phyloP scores from a whole-genome alignment of 2,797 vertebrate species.

The Gambelia wislizenii region DNA sequence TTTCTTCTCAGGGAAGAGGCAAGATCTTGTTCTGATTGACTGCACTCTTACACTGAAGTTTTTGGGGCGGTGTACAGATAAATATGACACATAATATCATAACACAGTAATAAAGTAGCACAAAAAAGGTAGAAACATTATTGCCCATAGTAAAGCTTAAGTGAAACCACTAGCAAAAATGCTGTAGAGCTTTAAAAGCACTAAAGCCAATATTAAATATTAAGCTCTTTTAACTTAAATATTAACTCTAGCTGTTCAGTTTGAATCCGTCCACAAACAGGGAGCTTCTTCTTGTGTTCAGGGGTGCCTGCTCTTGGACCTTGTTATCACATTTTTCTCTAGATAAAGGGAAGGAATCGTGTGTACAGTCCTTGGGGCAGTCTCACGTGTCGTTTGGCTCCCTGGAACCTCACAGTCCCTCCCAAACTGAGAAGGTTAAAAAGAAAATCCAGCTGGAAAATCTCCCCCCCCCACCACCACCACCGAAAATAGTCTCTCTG shows the following conservation, averaged over 20 bases:
- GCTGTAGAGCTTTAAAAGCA: neutral
- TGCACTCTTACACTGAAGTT: neutral
- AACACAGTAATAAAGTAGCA: neutral
- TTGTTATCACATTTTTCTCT: neutral
- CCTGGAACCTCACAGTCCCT: too few species aligned
- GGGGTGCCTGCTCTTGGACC: neutral
- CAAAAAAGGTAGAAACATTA: neutral
- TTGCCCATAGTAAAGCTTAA: neutral
- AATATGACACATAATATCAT: neutral
- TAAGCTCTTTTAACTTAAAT: neutral
- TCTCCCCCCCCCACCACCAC: too few species aligned
- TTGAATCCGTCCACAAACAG: neutral
- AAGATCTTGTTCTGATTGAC: neutral
- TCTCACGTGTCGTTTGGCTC: too few species aligned
- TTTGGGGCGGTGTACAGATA: neutral
- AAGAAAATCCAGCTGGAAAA: too few species aligned
- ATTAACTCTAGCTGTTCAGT: neutral
- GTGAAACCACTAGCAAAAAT: neutral
- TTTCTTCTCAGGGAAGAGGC: neutral
- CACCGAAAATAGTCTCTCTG: too few species aligned
- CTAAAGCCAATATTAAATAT: neutral
- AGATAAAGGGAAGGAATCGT: neutral
- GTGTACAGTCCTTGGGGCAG: too few species aligned
- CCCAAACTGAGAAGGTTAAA: too few species aligned
- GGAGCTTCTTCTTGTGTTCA: neutral